phyloP scores from a whole-genome alignment of 2,888 invertebrate genomes.

The Lapara coniferarum region DNA sequence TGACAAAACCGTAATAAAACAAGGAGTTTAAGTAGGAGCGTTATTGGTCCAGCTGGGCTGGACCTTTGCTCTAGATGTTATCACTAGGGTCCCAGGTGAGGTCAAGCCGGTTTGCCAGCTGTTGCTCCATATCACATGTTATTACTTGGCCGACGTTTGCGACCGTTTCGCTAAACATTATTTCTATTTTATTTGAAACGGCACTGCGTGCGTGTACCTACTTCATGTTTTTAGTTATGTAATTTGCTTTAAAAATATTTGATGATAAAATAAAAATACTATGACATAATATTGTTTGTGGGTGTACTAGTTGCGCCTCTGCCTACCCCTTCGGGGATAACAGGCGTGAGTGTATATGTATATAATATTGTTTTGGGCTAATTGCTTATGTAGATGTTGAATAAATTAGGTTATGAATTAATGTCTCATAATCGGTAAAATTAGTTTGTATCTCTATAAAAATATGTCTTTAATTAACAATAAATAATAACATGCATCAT shows the following conservation, averaged over 20 bases:
- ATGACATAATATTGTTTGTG: no score
- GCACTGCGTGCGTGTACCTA: neutral
- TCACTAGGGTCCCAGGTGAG: slow-evolving; percentile 26
- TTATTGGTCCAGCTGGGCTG: slow-evolving; percentile 31
- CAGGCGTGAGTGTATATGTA: no score
- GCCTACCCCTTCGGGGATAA: no score
- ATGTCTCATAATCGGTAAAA: neutral
- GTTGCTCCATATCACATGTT: slow-evolving; percentile 28
- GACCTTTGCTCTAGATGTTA: slow-evolving; percentile 27
- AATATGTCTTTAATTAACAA: neutral
- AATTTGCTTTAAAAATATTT: neutral
- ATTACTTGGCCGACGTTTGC: slow-evolving; percentile 14
- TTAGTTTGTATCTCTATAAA: neutral
- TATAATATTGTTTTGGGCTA: no score
- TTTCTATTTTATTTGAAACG: slow-evolving; percentile 19
- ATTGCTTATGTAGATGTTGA: no score
- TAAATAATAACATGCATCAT: neutral
- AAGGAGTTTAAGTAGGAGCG: slow-evolving; percentile 43
- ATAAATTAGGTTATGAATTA: no score
- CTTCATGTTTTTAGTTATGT: neutral
- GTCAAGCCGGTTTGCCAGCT: slow-evolving; percentile 30
- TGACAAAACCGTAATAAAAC: slow-evolving; percentile 49
- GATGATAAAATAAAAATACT: neutral
- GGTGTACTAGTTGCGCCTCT: no score
- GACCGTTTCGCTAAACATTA: slow-evolving; percentile 8